A percentile compares a stretch with the other conserved stretches of the same genome.
Evolutionary conservation across 2,113 vertebrate genomes (phyloP).

Genomic region (Myanophis thanlyinensis): DNA sequence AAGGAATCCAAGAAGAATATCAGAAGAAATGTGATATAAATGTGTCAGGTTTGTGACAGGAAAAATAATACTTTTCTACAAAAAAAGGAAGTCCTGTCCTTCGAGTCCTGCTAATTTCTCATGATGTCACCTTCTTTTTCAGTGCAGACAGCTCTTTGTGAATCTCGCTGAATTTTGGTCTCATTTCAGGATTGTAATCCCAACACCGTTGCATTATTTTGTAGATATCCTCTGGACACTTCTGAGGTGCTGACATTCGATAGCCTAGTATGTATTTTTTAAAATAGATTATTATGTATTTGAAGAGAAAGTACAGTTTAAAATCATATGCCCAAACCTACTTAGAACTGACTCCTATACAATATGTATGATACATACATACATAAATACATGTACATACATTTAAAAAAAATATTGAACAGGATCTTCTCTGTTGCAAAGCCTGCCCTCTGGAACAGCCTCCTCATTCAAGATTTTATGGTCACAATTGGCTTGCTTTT

Average conservation of each 20-base stretch:
- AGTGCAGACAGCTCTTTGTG: constrained; percentile 84
- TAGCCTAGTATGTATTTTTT: constrained; percentile 76
- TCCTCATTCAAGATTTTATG: background rate
- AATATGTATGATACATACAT: background rate
- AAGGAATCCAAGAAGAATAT: constrained; percentile 62
- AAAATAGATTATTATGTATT: constrained; percentile 16
- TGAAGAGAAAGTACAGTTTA: background rate
- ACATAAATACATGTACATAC: background rate
- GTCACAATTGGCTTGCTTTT: background rate
- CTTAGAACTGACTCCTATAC: background rate
- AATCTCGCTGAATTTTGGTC: constrained; percentile 90
- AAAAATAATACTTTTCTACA: constrained; percentile 56
- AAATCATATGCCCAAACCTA: background rate
- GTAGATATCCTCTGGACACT: constrained; percentile 93
- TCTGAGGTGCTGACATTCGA: constrained; percentile 92
- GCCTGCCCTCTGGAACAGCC: background rate
- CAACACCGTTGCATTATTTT: constrained; percentile 94
- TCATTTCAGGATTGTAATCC: constrained; percentile 93
- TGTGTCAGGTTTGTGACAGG: constrained; percentile 47
- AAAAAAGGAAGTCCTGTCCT: constrained; percentile 57
- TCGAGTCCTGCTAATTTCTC: constrained; percentile 23
- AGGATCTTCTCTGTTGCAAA: background rate
- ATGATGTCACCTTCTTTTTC: constrained; percentile 83
- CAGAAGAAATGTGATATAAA: constrained; percentile 61
- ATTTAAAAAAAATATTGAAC: background rate